phyloP scores from a whole-genome alignment of 92 coral and sea anemone genomes.

The Epizoanthus ramosus region DNA sequence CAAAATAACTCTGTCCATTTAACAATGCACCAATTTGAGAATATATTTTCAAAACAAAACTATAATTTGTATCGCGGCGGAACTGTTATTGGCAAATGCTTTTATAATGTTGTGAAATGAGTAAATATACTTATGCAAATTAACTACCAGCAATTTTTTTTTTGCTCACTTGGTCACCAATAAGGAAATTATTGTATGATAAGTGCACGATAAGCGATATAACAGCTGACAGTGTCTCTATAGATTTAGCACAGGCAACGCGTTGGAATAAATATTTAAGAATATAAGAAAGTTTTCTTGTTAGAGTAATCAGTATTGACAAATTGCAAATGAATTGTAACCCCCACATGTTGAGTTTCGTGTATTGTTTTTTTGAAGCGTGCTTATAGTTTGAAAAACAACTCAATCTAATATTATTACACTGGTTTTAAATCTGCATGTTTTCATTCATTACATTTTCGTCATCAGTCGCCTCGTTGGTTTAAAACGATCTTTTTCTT shows the following conservation, averaged over 20 bases:
- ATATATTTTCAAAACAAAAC: constrained; percentile 20
- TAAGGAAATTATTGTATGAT: background rate
- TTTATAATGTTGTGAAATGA: constrained; percentile 3
- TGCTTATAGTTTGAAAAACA: background rate
- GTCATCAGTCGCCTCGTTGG: background rate
- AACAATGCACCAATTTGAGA: background rate
- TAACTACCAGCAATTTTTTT: background rate
- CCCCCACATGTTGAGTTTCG: constrained; percentile 14
- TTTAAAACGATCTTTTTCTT: background rate
- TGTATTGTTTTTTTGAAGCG: background rate
- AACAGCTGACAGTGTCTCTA: background rate
- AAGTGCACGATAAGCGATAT: background rate
- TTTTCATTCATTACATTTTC: background rate
- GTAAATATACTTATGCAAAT: constrained; percentile 24
- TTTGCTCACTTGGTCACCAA: constrained; percentile 8
- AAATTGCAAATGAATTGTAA: background rate
- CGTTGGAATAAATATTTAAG: background rate
- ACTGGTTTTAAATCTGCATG: background rate
- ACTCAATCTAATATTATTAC: background rate
- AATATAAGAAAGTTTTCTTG: background rate
- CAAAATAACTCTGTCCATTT: background rate
- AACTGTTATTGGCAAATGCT: constrained; percentile 19
- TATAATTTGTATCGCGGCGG: constrained; percentile 11
- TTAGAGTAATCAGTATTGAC: background rate
- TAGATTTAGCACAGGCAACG: background rate